These are phyloP conservation scores for Dipodomys ordii DNA, from an alignment of 2,113 vertebrate species.

Conservation along the genomic window DNA sequence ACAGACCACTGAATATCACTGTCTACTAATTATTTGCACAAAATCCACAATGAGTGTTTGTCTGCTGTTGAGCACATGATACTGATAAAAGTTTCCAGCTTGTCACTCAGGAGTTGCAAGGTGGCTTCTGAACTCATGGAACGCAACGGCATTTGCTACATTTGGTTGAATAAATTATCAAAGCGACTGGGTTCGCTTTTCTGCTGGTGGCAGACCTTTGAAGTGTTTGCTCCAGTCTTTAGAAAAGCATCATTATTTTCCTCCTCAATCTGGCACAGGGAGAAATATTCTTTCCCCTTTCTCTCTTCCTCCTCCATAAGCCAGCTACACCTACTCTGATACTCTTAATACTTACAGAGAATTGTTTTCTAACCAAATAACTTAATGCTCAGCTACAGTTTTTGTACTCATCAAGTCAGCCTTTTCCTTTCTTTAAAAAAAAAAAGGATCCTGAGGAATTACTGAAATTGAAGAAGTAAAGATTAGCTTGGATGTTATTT, in stretches of 20 bases:
- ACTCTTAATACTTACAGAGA: neutral
- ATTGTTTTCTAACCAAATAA: neutral
- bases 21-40: neutral
- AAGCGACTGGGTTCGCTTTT: neutral
- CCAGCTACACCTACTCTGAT: neutral
- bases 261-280: neutral
- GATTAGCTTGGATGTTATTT: constrained; percentile 37
- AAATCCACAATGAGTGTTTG: neutral
- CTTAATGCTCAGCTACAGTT: neutral
- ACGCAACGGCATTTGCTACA: neutral
- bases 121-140: constrained; percentile 25
- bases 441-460: neutral
- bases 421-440: constrained; percentile 8
- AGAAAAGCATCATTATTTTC: neutral
- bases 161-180: neutral
- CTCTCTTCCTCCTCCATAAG: neutral
- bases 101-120: neutral
- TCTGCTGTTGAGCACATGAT: neutral
- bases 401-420: neutral
- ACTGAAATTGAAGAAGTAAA: neutral
- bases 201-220: neutral
- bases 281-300: neutral
- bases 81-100: neutral
- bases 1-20: neutral
- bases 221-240: constrained; percentile 12